phyloP scores from a whole-genome alignment of 2,113 vertebrate genomes.

The Peromyscus maniculatus region DNA sequence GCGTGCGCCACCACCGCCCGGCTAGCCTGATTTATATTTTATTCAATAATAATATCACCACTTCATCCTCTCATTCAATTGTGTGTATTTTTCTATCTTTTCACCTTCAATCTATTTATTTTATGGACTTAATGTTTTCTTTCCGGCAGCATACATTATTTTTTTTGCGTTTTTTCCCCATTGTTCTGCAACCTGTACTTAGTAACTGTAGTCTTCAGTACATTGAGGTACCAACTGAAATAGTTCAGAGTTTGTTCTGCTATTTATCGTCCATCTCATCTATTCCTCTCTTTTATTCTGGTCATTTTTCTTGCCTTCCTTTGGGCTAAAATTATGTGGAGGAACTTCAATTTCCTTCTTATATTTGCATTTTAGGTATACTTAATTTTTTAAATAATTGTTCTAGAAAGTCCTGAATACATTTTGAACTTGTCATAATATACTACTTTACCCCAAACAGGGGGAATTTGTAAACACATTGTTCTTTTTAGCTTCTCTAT shows the following conservation, averaged over 20 bases:
- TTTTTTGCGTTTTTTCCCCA: neutral
- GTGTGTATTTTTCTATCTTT: neutral
- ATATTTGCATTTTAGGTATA: neutral
- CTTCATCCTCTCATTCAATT: neutral
- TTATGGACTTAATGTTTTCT: neutral
- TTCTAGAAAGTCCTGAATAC: neutral
- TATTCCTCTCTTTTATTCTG: neutral
- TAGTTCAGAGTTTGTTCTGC: neutral
- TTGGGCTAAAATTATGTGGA: neutral
- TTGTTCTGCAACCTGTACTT: neutral
- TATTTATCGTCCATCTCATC: neutral
- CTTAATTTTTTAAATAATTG: neutral
- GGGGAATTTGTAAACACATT: neutral
- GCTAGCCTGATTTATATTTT: neutral
- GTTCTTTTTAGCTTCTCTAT: neutral
- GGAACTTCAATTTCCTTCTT: neutral
- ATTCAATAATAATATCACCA: neutral
- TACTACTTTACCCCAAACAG: neutral
- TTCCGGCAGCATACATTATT: neutral
- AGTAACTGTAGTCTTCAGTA: neutral
- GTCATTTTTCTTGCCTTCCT: neutral
- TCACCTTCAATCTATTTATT: neutral
- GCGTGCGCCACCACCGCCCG: too few relatives aligned
- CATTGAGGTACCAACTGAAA: neutral
- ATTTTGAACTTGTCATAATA: slow-evolving; percentile 5